These are phyloP conservation scores for Hypomecis atomaria DNA, from an alignment of 2,888 invertebrate genomes.

Conservation along the genomic window DNA sequence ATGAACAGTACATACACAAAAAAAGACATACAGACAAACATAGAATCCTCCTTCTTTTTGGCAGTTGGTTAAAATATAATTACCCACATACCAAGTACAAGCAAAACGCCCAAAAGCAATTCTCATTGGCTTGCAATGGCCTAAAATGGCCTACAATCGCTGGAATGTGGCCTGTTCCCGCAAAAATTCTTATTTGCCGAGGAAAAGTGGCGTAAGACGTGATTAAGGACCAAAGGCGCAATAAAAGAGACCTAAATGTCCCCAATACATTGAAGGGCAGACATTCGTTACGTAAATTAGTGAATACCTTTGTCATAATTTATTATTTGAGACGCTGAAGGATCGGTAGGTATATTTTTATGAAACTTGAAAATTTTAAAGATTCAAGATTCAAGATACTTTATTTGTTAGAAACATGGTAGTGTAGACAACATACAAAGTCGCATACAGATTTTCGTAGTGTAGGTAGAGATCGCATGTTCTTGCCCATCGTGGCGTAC, in stretches of 20 bases:
- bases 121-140: slow-evolving; percentile 11
- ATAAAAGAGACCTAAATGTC: slow-evolving; percentile 38
- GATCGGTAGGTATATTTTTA: too few species aligned
- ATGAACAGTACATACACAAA: too few species aligned
- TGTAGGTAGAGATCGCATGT: too few species aligned
- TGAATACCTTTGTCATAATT: neutral
- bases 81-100: neutral
- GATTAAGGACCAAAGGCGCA: slow-evolving; percentile 38
- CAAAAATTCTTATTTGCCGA: slow-evolving; percentile 32
- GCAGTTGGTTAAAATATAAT: neutral
- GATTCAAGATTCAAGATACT: too few species aligned
- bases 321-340: neutral
- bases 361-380: neutral
- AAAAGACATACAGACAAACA: too few species aligned
- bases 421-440: too few species aligned
- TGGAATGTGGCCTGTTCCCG: slow-evolving; percentile 35
- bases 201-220: slow-evolving; percentile 36
- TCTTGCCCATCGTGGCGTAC: too few species aligned
- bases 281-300: slow-evolving; percentile 21
- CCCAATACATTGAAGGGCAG: slow-evolving; percentile 17
- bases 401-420: too few species aligned
- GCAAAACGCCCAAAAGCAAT: slow-evolving; percentile 10
- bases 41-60: too few species aligned
- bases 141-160: slow-evolving; percentile 30
- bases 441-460: too few species aligned